Evolutionary conservation across 2,797 vertebrate genomes (phyloP).

Genomic region (Cirrhinus molitorella): DNA sequence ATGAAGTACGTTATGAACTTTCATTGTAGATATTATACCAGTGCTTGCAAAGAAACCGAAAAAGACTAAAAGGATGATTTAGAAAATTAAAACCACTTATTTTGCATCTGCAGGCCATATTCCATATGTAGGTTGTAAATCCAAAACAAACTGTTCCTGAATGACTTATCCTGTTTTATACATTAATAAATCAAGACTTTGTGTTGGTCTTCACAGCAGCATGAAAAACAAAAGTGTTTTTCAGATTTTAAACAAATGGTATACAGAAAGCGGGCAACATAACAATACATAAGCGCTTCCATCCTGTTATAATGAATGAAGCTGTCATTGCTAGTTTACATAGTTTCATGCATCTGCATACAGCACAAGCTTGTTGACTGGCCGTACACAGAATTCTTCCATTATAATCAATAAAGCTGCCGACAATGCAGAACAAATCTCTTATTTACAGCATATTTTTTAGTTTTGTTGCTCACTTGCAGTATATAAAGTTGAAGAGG

Average conservation of each 20-base stretch:
- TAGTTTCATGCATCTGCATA: neutral
- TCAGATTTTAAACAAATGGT: neutral
- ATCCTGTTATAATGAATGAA: conserved; percentile 1
- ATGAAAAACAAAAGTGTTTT: neutral
- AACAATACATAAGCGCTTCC: neutral
- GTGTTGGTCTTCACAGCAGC: neutral
- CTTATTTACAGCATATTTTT: neutral
- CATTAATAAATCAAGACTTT: neutral
- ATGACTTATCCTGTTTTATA: neutral
- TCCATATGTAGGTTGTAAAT: neutral
- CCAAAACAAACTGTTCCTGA: neutral
- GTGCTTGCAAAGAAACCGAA: neutral
- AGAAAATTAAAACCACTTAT: neutral
- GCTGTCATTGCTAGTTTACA: neutral
- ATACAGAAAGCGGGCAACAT: conserved; percentile 1
- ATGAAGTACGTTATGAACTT: conserved; percentile 87
- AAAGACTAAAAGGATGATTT: neutral
- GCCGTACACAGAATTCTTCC: neutral
- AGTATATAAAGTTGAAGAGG: neutral
- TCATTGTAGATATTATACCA: neutral
- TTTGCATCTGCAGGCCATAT: neutral
- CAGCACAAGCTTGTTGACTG: neutral
- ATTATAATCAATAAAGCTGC: neutral
- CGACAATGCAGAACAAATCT: neutral
- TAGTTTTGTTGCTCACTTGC: neutral